Evolutionary conservation across 1,140 invertebrate genomes (phyloP).

Genomic region (Trissolcus basalis): DNA sequence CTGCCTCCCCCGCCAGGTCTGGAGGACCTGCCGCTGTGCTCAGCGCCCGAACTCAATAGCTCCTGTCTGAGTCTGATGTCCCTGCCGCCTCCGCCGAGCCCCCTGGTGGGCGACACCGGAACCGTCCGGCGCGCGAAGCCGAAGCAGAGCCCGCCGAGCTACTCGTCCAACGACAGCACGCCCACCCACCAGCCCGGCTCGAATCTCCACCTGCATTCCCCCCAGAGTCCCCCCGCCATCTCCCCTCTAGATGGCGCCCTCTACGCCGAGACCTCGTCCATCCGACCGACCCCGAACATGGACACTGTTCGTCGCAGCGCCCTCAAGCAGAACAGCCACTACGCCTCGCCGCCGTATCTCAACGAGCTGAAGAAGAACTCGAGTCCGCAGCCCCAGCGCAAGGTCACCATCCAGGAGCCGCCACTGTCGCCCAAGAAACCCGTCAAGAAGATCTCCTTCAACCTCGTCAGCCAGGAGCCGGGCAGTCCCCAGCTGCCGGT

Average conservation of each 20-base stretch:
- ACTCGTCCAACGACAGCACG: conserved; percentile 56
- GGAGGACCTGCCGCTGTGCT: conserved; percentile 78
- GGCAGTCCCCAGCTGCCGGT: conserved; percentile 70
- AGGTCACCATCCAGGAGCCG: conserved; percentile 76
- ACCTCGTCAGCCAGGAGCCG: conserved; percentile 74
- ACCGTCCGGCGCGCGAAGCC: conserved; percentile 74
- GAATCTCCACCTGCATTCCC: conserved; percentile 61
- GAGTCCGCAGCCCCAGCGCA: conserved; percentile 74
- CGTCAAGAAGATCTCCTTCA: conserved; percentile 77
- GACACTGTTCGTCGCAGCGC: conserved; percentile 72
- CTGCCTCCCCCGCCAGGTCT: conserved; percentile 86
- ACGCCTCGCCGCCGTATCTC: conserved; percentile 71
- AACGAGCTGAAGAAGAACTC: conserved; percentile 72
- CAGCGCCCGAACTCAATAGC: conserved; percentile 80
- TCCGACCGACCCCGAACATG: conserved; percentile 69
- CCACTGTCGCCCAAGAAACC: conserved; percentile 74
- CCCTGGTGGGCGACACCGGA: conserved; percentile 72
- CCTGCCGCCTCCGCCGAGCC: conserved; percentile 81
- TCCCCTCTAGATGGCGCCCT: conserved; percentile 37
- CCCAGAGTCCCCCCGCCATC: too few relatives aligned
- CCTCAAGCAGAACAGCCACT: conserved; percentile 70
- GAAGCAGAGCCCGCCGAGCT: conserved; percentile 72
- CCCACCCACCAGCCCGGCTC: conserved; percentile 46
- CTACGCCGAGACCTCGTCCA: conserved; percentile 58
- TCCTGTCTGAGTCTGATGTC: conserved; percentile 82